Evolutionary conservation across 1,140 invertebrate genomes (phyloP).

Genomic region (Panonychus citri): DNA sequence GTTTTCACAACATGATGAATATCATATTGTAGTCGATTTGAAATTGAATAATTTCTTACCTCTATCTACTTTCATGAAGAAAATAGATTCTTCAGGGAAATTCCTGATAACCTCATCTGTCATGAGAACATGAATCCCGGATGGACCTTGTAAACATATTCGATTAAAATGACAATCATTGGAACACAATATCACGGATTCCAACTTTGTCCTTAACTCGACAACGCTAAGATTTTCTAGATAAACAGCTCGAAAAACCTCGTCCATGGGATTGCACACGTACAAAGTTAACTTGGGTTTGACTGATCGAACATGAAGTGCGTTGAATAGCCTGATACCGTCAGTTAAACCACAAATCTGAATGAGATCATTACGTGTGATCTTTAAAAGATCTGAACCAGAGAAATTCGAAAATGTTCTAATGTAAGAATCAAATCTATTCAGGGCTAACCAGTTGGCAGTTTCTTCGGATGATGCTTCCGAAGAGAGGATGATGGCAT

Average conservation of each 20-base stretch:
- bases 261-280: conserved; percentile 8
- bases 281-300: conserved; percentile 12
- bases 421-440: conserved; percentile 48
- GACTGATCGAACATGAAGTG: conserved; percentile 39
- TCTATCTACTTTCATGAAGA: conserved; percentile 8
- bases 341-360: conserved; percentile 80
- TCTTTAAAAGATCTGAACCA: conserved; percentile 53
- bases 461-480: conserved; percentile 44
- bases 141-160: conserved; percentile 8
- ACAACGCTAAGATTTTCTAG: conserved; percentile 9
- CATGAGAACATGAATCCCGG: conserved; percentile 9
- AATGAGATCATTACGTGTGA: conserved; percentile 67
- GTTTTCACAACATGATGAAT: too few species aligned
- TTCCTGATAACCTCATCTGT: conserved; percentile 13
- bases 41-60: background rate
- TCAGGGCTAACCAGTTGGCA: conserved; percentile 46
- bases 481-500: conserved; percentile 25
- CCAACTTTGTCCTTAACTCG: conserved; percentile 11
- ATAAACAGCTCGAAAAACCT: conserved; percentile 13
- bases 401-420: conserved; percentile 58
- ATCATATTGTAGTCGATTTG: too few species aligned
- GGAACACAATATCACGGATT: conserved; percentile 2
- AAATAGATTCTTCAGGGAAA: conserved; percentile 11
- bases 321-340: conserved; percentile 69
- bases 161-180: conserved; percentile 1